These are phyloP conservation scores for Clarias batrachus DNA, from an alignment of 2,113 vertebrate species.

Conservation along the genomic window DNA sequence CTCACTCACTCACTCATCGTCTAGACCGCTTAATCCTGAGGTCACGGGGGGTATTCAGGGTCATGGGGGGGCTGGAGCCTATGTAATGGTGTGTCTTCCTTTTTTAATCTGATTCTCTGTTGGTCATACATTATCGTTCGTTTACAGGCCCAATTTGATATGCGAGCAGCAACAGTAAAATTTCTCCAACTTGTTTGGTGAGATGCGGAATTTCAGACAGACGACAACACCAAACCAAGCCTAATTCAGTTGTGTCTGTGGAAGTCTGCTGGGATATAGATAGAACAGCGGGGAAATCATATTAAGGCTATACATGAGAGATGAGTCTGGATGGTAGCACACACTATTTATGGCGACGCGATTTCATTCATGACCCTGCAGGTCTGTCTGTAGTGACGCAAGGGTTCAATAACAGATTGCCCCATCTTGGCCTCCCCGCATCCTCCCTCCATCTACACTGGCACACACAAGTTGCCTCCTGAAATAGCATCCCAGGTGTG, in stretches of 20 bases:
- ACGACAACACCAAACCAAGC: slow-evolving; percentile 21
- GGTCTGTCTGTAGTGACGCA: slow-evolving; percentile 22
- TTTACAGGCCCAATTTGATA: background rate
- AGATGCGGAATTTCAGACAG: background rate
- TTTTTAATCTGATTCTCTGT: background rate
- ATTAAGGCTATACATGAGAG: slow-evolving; percentile 49
- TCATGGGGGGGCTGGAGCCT: no score
- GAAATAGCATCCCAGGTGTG: slow-evolving; percentile 47
- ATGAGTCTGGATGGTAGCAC: slow-evolving; percentile 41
- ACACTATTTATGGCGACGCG: slow-evolving; percentile 48
- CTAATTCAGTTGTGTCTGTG: slow-evolving; percentile 40
- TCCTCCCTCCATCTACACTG: background rate
- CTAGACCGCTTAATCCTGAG: no score
- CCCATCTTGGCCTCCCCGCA: background rate
- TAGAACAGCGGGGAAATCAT: slow-evolving; percentile 46
- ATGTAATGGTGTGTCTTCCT: no score
- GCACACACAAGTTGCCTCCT: slow-evolving; percentile 21
- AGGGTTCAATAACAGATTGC: slow-evolving; percentile 40
- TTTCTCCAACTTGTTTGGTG: background rate
- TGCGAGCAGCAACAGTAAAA: slow-evolving; percentile 6
- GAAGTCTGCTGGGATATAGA: slow-evolving; percentile 25
- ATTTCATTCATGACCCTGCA: slow-evolving; percentile 36
- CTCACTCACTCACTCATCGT: no score
- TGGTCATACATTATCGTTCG: background rate
- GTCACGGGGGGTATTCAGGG: no score